Base-by-base conservation (phyloP, 2,888 invertebrate species). In the Zele albiditarsus region DNA sequence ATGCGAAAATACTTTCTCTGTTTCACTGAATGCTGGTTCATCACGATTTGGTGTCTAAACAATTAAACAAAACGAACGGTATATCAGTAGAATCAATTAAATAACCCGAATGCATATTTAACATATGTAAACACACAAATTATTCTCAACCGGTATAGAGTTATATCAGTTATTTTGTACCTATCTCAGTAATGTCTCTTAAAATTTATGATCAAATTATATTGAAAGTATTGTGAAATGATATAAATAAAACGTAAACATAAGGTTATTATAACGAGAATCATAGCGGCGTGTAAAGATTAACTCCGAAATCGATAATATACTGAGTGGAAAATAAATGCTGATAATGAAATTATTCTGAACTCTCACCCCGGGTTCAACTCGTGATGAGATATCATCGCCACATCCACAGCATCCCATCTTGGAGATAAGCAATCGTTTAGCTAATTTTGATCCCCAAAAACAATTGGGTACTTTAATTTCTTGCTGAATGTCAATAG, bases 321-420 rank as follows among this genome's bases (percentile, higher is more conserved):
- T 10, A 38, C 10, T 38, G 4, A 10, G 1, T 38, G 38, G 38
- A 12, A 38, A 8, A 12, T 38, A 38, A 8, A 12, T 0, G 38
- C 12, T 53, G 20, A 28, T 27, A 10, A n/a, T 16, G 23, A 62
- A 25, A 68, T 53, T 28, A 46, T 25, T 68, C 23, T 25, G n/a
- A 31, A n/a, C 23, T 25, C 42, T 86, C 83, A 87, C 86, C 80
- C 77, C 79, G 8, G 86, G 86, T 62, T 83, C 84, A 79, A 87
- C 84, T 80, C 86, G 87, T 25, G 85, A 80, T 72, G 82, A 81
- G 46, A 81, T 78, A 58, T 87, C 87, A 75, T 87, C 86, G 70
- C 82, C 77, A 70, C 86, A 86, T 58, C 85, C 84, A 72, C 86
- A 87, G 71, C 87, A 87, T 71, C 84, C 84, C 87, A 87, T 87